Percentiles rank a stretch among this genome's conserved stretches.
These are phyloP conservation scores for Cyrtodaria siliqua DNA, from an alignment of 2,888 invertebrate genomes.

Conservation along the genomic window DNA sequence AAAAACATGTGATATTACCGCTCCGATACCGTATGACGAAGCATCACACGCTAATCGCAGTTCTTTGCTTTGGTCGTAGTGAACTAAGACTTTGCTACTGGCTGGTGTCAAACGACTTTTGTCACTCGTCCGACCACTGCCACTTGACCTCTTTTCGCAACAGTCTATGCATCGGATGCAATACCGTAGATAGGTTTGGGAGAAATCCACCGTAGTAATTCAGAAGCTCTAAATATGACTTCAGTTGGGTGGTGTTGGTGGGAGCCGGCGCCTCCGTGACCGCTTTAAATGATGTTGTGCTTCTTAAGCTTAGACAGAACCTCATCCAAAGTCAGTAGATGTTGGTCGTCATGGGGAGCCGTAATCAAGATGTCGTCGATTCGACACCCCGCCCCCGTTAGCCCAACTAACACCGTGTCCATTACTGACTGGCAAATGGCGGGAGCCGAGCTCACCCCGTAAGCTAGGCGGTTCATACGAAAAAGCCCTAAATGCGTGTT, in stretches of 20 bases:
- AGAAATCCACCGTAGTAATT: conserved; percentile 44
- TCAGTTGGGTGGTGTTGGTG: conserved; percentile 33
- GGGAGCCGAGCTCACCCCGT: conserved; percentile 49
- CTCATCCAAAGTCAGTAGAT: conserved; percentile 32
- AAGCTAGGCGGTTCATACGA: conserved; percentile 39
- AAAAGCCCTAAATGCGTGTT: conserved; percentile 59
- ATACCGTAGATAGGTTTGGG: conserved; percentile 36
- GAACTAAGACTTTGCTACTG: conserved; percentile 12
- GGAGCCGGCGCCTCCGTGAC: conserved; percentile 27
- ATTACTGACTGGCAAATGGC: conserved; percentile 57
- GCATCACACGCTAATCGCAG: conserved; percentile 68
- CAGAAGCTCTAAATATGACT: conserved; percentile 35
- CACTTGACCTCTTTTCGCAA: neutral
- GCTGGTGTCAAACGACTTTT: conserved; percentile 1
- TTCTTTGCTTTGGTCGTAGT: conserved; percentile 22
- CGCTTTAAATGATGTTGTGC: conserved; percentile 36
- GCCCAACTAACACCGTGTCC: conserved; percentile 44
- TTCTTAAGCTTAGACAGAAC: conserved; percentile 25
- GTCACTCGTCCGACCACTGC: neutral
- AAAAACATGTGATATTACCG: conserved; percentile 66
- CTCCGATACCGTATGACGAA: conserved; percentile 78
- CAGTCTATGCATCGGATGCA: conserved; percentile 13
- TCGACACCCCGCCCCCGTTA: conserved; percentile 7
- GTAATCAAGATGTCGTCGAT: conserved; percentile 45
- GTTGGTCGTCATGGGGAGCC: conserved; percentile 21